Percentiles rank a stretch among this genome's conserved stretches.
phyloP scores from a whole-genome alignment of 1,140 invertebrate species.

The Dufourea novaeangliae region DNA sequence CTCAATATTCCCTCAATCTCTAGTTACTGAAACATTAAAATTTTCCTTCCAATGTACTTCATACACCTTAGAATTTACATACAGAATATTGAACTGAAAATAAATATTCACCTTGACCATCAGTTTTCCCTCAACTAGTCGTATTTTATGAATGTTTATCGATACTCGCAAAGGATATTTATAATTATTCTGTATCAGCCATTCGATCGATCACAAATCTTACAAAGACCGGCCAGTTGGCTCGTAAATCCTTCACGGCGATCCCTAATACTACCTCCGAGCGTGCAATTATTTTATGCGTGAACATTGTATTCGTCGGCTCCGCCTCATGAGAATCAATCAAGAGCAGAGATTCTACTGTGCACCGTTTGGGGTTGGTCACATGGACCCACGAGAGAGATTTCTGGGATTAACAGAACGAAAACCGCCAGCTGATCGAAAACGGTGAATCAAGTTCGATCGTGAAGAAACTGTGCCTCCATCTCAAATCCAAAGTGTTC shows the following conservation, averaged over 20 bases:
- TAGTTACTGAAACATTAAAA: too few relatives aligned
- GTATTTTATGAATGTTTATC: not conserved
- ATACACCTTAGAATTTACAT: too few relatives aligned
- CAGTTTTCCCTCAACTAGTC: not conserved
- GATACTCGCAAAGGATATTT: not conserved
- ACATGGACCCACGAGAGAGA: conserved; percentile 40
- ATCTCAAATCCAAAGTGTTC: conserved; percentile 23
- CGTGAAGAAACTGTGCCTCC: conserved; percentile 25
- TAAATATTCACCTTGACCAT: not conserved
- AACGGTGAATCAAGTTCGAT: conserved; percentile 32
- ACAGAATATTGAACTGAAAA: too few relatives aligned
- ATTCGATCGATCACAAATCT: conserved; percentile 29
- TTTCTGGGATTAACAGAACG: conserved; percentile 59
- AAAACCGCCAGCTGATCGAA: conserved; percentile 54
- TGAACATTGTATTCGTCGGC: not conserved
- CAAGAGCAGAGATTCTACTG: conserved; percentile 20
- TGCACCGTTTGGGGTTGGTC: conserved; percentile 4
- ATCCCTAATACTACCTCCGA: conserved; percentile 8
- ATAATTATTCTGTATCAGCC: not conserved
- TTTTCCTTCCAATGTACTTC: too few relatives aligned
- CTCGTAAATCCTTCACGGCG: conserved; percentile 7
- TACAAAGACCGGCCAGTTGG: conserved; percentile 11
- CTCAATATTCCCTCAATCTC: too few relatives aligned
- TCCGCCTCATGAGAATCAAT: conserved; percentile 49
- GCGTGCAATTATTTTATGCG: conserved; percentile 49